Percentiles rank a stretch among this genome's conserved stretches.
These are phyloP conservation scores for Chymomyza caudatula DNA, from an alignment of 2,888 invertebrate genomes.

Conservation along the genomic window DNA sequence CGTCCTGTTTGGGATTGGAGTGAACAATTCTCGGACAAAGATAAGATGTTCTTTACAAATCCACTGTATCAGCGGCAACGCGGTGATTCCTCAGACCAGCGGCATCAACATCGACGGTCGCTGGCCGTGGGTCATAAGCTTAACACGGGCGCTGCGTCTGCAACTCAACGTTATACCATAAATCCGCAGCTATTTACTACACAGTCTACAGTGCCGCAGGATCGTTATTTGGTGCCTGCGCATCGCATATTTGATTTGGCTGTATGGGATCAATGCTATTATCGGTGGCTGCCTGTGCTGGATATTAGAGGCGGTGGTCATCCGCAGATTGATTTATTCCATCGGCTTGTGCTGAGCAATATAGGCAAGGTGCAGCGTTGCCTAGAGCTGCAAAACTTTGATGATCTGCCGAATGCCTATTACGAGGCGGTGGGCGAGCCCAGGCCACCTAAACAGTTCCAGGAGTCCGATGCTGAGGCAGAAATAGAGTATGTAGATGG, in stretches of 20 bases:
- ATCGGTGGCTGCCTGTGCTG: constrained; percentile 91
- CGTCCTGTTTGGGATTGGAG: constrained; percentile 95
- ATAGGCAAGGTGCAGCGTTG: constrained; percentile 77
- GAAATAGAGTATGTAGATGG: constrained; percentile 71
- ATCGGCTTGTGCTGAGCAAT: constrained; percentile 76
- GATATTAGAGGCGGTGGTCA: constrained; percentile 80
- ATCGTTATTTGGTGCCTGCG: constrained; percentile 79
- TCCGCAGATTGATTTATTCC: constrained; percentile 77
- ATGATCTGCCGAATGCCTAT: constrained; percentile 74
- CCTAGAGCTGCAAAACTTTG: constrained; percentile 75
- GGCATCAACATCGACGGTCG: constrained; percentile 71
- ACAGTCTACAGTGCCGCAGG: constrained; percentile 76
- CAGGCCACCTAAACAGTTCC: constrained; percentile 26
- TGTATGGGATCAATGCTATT: constrained; percentile 93
- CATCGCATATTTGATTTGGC: constrained; percentile 81
- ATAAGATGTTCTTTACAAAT: constrained; percentile 90
- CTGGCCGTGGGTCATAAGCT: constrained; percentile 54
- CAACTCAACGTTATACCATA: constrained; percentile 67
- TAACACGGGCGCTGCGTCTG: constrained; percentile 43
- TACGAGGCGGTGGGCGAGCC: constrained; percentile 61
- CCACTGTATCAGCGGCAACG: constrained; percentile 83
- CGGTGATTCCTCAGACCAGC: constrained; percentile 42
- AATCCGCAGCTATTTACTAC: constrained; percentile 73
- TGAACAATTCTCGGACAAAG: constrained; percentile 89
- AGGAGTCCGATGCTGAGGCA: constrained; percentile 12